Conservation (phyloP, 2,888 invertebrate species). For the Serrognathus titanus region DNA sequence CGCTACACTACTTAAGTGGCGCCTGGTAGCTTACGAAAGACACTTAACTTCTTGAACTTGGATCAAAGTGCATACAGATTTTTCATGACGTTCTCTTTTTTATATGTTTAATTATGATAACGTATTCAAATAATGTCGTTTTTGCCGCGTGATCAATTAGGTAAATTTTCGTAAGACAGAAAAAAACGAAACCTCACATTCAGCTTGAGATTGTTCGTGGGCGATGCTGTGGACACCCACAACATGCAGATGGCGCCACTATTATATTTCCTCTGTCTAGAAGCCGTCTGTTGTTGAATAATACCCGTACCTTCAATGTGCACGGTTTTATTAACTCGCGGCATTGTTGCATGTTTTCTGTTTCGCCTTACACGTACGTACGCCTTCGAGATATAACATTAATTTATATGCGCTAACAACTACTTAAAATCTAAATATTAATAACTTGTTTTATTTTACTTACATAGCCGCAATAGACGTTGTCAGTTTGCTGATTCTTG, state of each 20-base stretch:
- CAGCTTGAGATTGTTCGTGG: slow-evolving; percentile 19
- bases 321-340: too few species aligned
- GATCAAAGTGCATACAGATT: slow-evolving; percentile 22
- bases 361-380: too few species aligned
- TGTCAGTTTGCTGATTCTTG: too few species aligned
- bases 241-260: slow-evolving; percentile 28
- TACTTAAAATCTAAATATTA: too few species aligned
- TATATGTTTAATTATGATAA: slow-evolving; percentile 4
- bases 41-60: slow-evolving; percentile 26
- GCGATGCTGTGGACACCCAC: slow-evolving; percentile 30
- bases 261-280: slow-evolving; percentile 31
- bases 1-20: slow-evolving; percentile 21
- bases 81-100: slow-evolving; percentile 6
- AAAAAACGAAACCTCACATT: background rate
- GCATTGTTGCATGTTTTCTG: too few species aligned
- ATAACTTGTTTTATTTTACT: too few species aligned
- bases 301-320: slow-evolving; percentile 16
- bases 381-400: too few species aligned
- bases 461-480: too few species aligned
- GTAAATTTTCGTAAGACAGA: slow-evolving; percentile 1
- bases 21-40: slow-evolving; percentile 27
- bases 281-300: slow-evolving; percentile 30
- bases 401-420: too few species aligned
- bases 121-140: slow-evolving; percentile 1
- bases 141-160: slow-evolving; percentile 1